Evolutionary conservation across 2,797 vertebrate species (phyloP).

Genomic region (Brachyrhaphis roseni): DNA sequence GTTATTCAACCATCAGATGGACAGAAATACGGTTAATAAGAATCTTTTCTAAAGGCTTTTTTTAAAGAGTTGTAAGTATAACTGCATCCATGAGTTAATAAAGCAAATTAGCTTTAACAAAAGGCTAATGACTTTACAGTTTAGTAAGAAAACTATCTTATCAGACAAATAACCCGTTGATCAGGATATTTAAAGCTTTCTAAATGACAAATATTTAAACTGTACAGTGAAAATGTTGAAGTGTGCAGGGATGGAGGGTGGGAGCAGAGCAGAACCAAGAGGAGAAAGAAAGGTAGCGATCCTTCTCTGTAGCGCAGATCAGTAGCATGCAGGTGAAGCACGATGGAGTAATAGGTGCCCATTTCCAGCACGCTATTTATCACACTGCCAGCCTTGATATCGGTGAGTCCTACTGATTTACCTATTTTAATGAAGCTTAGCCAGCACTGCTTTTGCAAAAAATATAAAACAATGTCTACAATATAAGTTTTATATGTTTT

Average conservation of each 20-base stretch:
- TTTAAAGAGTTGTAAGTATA: slow-evolving; percentile 30
- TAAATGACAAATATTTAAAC: background rate
- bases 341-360: slow-evolving; percentile 9
- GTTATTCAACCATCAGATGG: slow-evolving; percentile 2
- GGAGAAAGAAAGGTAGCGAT: slow-evolving; percentile 8
- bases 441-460: background rate
- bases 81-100: background rate
- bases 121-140: background rate
- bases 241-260: background rate
- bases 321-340: slow-evolving; percentile 2
- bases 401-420: slow-evolving; percentile 49
- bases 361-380: slow-evolving; percentile 14
- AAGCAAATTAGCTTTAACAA: background rate
- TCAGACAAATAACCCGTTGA: background rate
- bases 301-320: background rate
- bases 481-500: background rate
- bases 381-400: background rate
- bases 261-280: background rate
- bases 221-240: background rate
- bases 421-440: background rate
- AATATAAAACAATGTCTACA: too few species aligned
- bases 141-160: background rate
- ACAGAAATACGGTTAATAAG: slow-evolving; percentile 34
- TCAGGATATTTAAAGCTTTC: background rate
- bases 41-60: slow-evolving; percentile 16